Evolutionary conservation across 1,140 invertebrate genomes (phyloP), one percentile per base, ranked within the genome.

Genomic region (Bombus impatiens): DNA sequence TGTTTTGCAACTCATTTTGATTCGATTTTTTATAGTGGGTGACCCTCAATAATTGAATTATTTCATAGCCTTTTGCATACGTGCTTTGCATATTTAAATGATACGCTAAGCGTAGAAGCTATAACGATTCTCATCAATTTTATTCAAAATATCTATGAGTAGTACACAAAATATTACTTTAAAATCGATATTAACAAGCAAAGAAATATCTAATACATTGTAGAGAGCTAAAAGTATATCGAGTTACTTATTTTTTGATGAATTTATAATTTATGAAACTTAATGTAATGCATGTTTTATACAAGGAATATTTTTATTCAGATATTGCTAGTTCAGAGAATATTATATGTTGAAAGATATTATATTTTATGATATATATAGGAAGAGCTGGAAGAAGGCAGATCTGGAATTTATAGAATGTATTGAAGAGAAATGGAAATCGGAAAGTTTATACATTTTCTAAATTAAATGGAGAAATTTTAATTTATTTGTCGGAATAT

Each of bases 191-290:
- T 35, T 53, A 35, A 35, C 28, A 62, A 62, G 62, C 40, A 28
- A n/a, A n/a, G 0, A n/a, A n/a, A 67, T 67, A 67, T 67, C 35
- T 44, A 62, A 68, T 47, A 35, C 12, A 68, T 68, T 15, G 47
- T 77, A 25, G 10, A 62, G 18, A 35, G 35, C 62, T 62, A 40
- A 18, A n/a, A 25, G 18, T 1, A 70, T n/a, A 68, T 28, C 13
- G 12, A 18, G 13, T 53, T 70, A 53, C 65, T 70, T 53, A 79
- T n/a, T 53, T 80, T 53, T 70, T 22, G 12, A 47, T 18, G 12
- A 78, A 25, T 79, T 79, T 62, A 67, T 32, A 67, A 77, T 68
- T 22, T 74, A n/a, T 65, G 35, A 82, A 53, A 81, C 10, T 18
- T 44, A 18, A 74, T 44, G 35, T 35, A 74, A 71, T 2, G 3